Conservation (phyloP, 1,140 invertebrate species). For the Cecropterus lyciades region DNA sequence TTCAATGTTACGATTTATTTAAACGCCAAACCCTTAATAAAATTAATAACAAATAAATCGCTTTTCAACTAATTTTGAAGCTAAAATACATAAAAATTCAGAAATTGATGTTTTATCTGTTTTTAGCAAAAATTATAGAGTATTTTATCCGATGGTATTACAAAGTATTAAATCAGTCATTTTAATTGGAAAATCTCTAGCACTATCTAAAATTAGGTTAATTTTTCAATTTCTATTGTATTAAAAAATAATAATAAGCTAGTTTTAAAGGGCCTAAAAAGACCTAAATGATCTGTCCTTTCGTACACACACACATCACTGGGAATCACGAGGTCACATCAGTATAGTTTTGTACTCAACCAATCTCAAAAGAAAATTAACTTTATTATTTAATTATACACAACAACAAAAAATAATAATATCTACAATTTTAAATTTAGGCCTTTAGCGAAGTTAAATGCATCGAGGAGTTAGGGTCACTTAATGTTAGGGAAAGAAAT, state of each 20-base stretch:
- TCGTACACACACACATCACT: slow-evolving; percentile 21
- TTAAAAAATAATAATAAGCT: slow-evolving; percentile 16
- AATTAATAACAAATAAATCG: too few relatives aligned
- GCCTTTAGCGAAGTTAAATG: slow-evolving; percentile 76
- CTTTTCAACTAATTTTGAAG: too few relatives aligned
- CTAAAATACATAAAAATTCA: too few relatives aligned
- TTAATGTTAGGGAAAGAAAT: slow-evolving; percentile 32
- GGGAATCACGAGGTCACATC: slow-evolving; percentile 41
- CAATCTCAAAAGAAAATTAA: slow-evolving; percentile 31
- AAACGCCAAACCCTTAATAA: not conserved
- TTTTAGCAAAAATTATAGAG: not conserved
- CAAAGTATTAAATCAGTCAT: slow-evolving; percentile 21
- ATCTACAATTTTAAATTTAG: slow-evolving; percentile 63
- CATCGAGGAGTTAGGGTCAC: slow-evolving; percentile 54
- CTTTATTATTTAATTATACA: slow-evolving; percentile 28
- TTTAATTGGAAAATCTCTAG: slow-evolving; percentile 17
- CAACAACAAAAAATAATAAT: slow-evolving; percentile 35
- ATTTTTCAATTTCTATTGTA: not conserved
- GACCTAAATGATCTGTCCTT: not conserved
- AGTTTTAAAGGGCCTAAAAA: not conserved
- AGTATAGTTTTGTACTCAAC: slow-evolving; percentile 46
- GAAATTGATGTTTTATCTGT: not conserved
- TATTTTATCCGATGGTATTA: not conserved
- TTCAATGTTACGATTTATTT: not conserved
- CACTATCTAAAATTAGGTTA: slow-evolving; percentile 5